These are phyloP conservation scores for Cinclus mexicanus DNA, from an alignment of 2,113 vertebrate genomes.

Conservation along the genomic window DNA sequence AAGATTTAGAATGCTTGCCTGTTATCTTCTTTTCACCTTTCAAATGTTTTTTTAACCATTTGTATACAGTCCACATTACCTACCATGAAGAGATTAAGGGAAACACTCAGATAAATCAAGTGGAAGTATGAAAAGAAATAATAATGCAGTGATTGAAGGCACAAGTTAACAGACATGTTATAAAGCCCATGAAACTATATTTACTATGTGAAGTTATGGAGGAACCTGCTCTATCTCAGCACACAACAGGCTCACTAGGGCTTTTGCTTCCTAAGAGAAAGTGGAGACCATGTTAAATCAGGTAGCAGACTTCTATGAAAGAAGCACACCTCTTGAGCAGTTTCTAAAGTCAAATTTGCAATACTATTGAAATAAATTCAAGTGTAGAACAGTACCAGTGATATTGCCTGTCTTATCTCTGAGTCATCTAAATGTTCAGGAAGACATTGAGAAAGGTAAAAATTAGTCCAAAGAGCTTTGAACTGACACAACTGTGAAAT, in stretches of 20 bases:
- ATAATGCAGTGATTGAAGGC: not conserved
- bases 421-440: not conserved
- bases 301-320: not conserved
- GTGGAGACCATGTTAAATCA: not conserved
- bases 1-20: conserved; percentile 61
- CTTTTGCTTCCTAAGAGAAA: not conserved
- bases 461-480: not conserved
- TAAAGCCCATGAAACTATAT: not conserved
- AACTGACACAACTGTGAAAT: not conserved
- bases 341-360: not conserved
- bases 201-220: not conserved
- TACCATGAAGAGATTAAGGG: not conserved
- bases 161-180: not conserved
- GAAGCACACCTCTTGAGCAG: conserved; percentile 15
- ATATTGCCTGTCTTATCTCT: not conserved
- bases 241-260: not conserved
- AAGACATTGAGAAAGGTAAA: not conserved
- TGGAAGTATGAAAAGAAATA: not conserved
- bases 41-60: conserved; percentile 57
- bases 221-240: not conserved
- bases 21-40: conserved; percentile 58
- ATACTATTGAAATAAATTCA: not conserved
- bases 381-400: not conserved
- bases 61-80: not conserved
- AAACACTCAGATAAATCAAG: not conserved